Base-by-base conservation (phyloP, 1,140 invertebrate species). In the Leptoteleia sp. region DNA sequence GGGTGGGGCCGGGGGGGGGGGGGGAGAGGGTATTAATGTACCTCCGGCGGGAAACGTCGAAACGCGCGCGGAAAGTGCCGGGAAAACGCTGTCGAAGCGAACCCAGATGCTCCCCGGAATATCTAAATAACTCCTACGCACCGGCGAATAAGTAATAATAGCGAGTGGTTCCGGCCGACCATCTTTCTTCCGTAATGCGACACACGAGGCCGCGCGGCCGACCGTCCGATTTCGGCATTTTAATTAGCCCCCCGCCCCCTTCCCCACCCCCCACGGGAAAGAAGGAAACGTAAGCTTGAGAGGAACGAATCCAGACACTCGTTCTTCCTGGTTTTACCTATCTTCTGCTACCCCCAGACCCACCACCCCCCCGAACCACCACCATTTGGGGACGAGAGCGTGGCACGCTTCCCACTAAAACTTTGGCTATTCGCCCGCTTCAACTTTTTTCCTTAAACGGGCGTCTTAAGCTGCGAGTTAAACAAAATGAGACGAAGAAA, bases 131-230 rank as follows among this genome's bases (percentile, higher is more conserved):
- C 81, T 85, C 71, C n/a, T 55, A 70, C 64, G 31, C 64, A 76
- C 71, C 54, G 83, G 73, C 82, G 86, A 88, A 87, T 87, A 87
- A 87, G 87, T 85, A 87, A 87, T 87, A 87, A 84, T 82, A 79
- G 80, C 65, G 22, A 70, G 54, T 19, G 9, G 33, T 68, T 29
- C 62, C 42, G 62, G 47, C 19, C 57, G 54, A 4, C 52, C 64
- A 76, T 76, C 65, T 67, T 76, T 76, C 65, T 76, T 70, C 55
- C 37, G 57, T 64, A 76, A 70, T 70, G 70, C 42, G 64, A 70
- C 57, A 76, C 64, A 57, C 50, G 50, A 37, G 61, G 37, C 17
- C 48, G 31, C 6, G 16, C 45, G 64, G 47, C 27, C 81, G 75
- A 79, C 61, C 38, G 80, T 83, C 82, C 81, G 85, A 87, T 85